Percentiles rank a stretch among this genome's conserved stretches.
Evolutionary conservation across 2,113 vertebrate species (phyloP).

Genomic region (Rhea pennata): DNA sequence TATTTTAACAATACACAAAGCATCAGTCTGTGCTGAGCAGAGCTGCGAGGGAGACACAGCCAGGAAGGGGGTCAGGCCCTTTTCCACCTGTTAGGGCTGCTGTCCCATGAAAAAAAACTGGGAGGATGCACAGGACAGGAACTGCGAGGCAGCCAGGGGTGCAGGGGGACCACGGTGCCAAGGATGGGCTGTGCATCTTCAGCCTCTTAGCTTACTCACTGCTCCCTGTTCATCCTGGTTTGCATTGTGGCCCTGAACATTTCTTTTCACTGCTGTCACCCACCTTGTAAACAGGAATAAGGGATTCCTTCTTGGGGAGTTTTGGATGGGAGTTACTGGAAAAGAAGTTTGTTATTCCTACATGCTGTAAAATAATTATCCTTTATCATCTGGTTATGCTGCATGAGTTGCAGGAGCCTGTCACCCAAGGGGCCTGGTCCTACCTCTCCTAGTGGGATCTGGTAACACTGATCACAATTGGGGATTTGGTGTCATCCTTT

Average conservation of each 20-base stretch:
- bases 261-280: neutral
- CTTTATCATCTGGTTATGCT: accelerated
- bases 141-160: neutral
- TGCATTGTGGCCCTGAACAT: neutral
- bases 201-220: accelerated
- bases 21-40: neutral
- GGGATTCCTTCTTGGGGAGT: neutral
- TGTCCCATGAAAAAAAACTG: neutral
- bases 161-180: neutral
- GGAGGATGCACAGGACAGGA: neutral
- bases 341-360: neutral
- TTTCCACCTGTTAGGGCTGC: constrained; percentile 18
- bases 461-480: neutral
- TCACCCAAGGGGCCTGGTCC: neutral
- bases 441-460: neutral
- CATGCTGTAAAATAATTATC: neutral
- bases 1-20: neutral
- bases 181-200: neutral
- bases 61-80: neutral
- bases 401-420: accelerated
- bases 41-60: neutral
- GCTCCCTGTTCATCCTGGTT: neutral
- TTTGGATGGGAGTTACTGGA: neutral
- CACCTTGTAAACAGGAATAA: neutral
- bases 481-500: neutral